Base-by-base conservation (phyloP, 2,888 invertebrate genomes). In the Drosophila greeni region DNA sequence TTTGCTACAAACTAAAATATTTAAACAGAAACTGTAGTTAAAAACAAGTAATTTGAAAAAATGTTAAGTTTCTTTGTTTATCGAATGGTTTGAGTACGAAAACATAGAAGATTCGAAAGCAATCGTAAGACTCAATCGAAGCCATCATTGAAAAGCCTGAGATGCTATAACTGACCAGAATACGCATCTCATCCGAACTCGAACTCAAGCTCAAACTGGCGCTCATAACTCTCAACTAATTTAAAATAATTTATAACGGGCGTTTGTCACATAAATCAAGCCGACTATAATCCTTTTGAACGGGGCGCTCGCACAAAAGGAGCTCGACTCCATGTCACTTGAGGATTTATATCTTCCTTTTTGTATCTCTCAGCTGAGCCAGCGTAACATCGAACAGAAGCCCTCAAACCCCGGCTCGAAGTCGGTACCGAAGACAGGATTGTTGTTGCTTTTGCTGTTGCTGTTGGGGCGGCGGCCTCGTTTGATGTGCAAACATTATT, bases 401-500 rank as follows among this genome's bases (percentile, higher is more conserved):
- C 61, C 60, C 62, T 39, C 42, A 51, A 45, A 31, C 56, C 42
- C 37, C 37, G 14, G 37, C 31, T 37, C 14, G 24, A 43, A 43
- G 43, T 37, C 58, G 67, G 47, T 42, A 26, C 48, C 64, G 20
- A 26, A 34, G 59, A 36, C 59, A 36, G 61, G 23, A 47, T 31
- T 45, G 45, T 18, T 45, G 45, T 29, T 29, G 45, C n/a, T n/a
- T n/a, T 1, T 29, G 45, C 18, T 26, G 43, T 2, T 16, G 43
- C 26, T 29, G 45, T 29, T 31, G 40, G 29, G 33, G 34, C 33
- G 65, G 82, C 79, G 79, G 84, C 76, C 68, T 29, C 53, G 75
- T 80, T 80, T 80, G 84, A 80, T 71, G 83, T 77, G 75, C 83
- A 82, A 79, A 82, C 85, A 82, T 85, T 81, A 81, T 85, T 85